These are phyloP conservation scores for Drosophila demipolita DNA, from an alignment of 2,888 invertebrate genomes.

Conservation along the genomic window DNA sequence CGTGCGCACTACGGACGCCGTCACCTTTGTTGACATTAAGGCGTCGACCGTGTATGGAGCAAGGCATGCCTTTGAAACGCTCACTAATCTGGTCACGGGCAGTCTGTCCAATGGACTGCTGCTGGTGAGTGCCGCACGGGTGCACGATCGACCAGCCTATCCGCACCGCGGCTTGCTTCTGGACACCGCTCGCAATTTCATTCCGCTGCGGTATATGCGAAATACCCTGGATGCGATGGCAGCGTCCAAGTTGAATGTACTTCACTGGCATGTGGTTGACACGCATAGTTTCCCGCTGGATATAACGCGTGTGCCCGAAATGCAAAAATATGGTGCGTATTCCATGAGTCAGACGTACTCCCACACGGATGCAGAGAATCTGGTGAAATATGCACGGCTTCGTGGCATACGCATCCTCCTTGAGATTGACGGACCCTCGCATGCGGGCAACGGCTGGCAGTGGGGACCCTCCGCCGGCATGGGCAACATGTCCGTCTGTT, in stretches of 20 bases:
- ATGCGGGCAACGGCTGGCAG: slow-evolving; percentile 94
- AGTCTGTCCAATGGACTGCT: slow-evolving; percentile 86
- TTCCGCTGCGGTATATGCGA: slow-evolving; percentile 89
- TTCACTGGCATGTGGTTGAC: slow-evolving; percentile 97
- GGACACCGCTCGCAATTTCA: slow-evolving; percentile 95
- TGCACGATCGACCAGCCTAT: slow-evolving; percentile 92
- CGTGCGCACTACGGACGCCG: slow-evolving; percentile 86
- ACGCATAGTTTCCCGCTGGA: slow-evolving; percentile 96
- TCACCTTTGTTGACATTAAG: slow-evolving; percentile 86
- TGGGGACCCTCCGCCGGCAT: slow-evolving; percentile 88
- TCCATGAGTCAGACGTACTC: slow-evolving; percentile 89
- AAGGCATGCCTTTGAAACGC: slow-evolving; percentile 91
- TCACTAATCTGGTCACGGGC: slow-evolving; percentile 88
- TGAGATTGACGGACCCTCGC: slow-evolving; percentile 95
- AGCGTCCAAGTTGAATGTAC: slow-evolving; percentile 94
- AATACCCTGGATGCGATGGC: slow-evolving; percentile 93
- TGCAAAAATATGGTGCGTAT: slow-evolving; percentile 91
- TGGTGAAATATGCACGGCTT: slow-evolving; percentile 91
- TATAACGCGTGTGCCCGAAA: slow-evolving; percentile 90
- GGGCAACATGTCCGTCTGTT: slow-evolving; percentile 89
- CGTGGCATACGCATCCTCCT: slow-evolving; percentile 94
- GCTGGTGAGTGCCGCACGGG: slow-evolving; percentile 87
- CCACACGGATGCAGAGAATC: slow-evolving; percentile 87
- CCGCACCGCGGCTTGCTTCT: slow-evolving; percentile 94
- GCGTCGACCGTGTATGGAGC: slow-evolving; percentile 90